Evolutionary conservation across 2,113 vertebrate genomes (phyloP).

Genomic region (zebrafish (Danio rerio)): GRCz12tu NC_133184.1:7698001-7698500

Average conservation of each 20-base stretch:
- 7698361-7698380: constrained; percentile 34
- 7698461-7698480: constrained; percentile 17
- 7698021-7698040: too few relatives aligned
- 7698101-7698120: too few relatives aligned
- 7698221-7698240: background rate
- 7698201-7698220: background rate
- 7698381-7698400: constrained; percentile 11
- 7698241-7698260: background rate
- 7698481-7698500: constrained; percentile 30
- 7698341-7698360: constrained; percentile 19
- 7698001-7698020: too few relatives aligned
- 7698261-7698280: background rate
- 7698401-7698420: constrained; percentile 35
- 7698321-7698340: too few relatives aligned
- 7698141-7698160: background rate
- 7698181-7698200: background rate
- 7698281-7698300: too few relatives aligned
- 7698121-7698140: too few relatives aligned
- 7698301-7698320: background rate
- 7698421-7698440: constrained; percentile 25
- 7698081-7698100: too few relatives aligned
- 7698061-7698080: too few relatives aligned
- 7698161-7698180: background rate
- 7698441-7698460: background rate
- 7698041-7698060: too few relatives aligned